Percentiles rank a stretch among this genome's conserved stretches.
Conservation (phyloP, 2,797 vertebrate species). For the Setipinna tenuifilis region DNA sequence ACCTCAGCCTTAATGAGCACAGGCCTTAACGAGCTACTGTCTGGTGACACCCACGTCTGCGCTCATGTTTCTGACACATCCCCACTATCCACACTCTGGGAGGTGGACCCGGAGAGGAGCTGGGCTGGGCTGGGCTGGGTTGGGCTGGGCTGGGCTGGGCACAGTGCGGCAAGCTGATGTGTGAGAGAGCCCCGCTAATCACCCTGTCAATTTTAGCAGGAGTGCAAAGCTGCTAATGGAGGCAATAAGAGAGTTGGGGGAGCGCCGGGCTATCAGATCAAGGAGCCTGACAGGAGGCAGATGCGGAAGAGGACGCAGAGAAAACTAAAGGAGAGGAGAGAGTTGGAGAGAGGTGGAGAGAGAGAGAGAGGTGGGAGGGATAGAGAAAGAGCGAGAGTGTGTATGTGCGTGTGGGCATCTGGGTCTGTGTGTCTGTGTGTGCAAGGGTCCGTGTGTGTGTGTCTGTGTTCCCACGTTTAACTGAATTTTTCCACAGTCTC, state of each 20-base stretch:
- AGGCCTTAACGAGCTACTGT: conserved; percentile 35
- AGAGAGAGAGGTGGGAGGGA: no score
- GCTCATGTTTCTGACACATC: no score
- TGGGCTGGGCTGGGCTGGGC: not conserved
- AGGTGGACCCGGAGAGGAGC: not conserved
- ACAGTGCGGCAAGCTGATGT: not conserved
- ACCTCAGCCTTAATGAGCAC: conserved; percentile 38
- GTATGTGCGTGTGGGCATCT: not conserved
- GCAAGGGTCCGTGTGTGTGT: no score
- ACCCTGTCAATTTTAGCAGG: conserved; percentile 21
- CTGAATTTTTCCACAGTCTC: not conserved
- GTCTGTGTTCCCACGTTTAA: no score
- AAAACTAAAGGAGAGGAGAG: not conserved
- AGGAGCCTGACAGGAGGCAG: not conserved
- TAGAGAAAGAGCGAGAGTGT: not conserved
- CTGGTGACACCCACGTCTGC: not conserved
- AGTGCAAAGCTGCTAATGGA: conserved; percentile 36
- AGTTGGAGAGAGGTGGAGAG: no score
- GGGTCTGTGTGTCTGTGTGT: no score
- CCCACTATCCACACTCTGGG: no score
- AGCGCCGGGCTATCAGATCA: conserved; percentile 28
- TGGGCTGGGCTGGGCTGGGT: no score
- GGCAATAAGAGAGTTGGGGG: conserved; percentile 30
- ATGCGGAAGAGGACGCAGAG: not conserved
- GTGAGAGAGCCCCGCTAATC: conserved; percentile 7